Percentiles rank a stretch among this genome's conserved stretches.
Evolutionary conservation across 2,113 vertebrate species (phyloP).

Genomic region (Neoarius graeffei): DNA sequence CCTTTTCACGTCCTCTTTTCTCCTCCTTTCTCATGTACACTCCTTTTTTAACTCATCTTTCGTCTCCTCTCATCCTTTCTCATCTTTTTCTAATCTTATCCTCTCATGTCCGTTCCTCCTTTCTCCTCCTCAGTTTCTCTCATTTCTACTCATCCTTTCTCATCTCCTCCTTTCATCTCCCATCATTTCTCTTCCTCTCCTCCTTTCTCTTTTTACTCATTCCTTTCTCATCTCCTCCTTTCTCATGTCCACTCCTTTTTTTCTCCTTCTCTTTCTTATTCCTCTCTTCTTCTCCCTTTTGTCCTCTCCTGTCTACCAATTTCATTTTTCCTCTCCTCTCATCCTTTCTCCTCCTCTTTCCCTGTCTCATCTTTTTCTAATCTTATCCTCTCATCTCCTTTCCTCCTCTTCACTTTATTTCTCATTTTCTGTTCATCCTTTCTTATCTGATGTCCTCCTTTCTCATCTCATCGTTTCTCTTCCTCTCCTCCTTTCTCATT

Average conservation of each 20-base stretch:
- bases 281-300: not conserved
- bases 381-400: no score
- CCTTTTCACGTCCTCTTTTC: not conserved
- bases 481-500: not conserved
- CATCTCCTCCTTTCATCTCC: not conserved
- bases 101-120: not conserved
- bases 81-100: not conserved
- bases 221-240: not conserved
- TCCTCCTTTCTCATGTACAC: not conserved
- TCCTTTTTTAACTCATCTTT: no score
- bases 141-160: no score
- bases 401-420: no score
- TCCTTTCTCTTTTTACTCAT: no score
- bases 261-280: not conserved
- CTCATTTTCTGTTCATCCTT: not conserved
- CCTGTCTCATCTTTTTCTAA: no score
- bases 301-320: not conserved
- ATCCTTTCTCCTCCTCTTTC: not conserved
- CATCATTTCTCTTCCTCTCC: no score
- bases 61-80: no score
- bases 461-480: not conserved
- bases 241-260: not conserved
- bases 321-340: not conserved
- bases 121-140: not conserved
- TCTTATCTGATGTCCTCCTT: not conserved